phyloP scores from a whole-genome alignment of 2,113 vertebrate species.

The Gymnocephalus cernua region DNA sequence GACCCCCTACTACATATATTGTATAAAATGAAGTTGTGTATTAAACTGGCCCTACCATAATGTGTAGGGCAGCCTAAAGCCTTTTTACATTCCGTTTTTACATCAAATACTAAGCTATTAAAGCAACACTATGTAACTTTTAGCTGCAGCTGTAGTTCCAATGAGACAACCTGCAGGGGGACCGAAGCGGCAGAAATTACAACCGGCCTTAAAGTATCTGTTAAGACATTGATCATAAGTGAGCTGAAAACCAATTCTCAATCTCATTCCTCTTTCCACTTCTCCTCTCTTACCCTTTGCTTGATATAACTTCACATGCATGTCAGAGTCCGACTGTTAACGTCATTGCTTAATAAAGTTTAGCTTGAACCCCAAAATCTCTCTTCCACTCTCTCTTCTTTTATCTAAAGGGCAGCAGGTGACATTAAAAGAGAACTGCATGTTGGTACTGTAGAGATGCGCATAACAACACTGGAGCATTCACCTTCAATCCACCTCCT shows the following conservation, averaged over 20 bases:
- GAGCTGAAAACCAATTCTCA: neutral
- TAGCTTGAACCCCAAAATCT: neutral
- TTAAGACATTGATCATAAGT: neutral
- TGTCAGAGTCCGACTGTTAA: neutral
- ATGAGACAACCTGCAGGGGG: no score
- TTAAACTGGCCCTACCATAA: no score
- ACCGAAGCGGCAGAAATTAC: no score
- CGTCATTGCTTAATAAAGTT: neutral
- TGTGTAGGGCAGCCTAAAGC: no score
- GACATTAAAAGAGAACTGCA: neutral
- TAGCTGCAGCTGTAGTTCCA: no score
- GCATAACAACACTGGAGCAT: conserved; percentile 4
- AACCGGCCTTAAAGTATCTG: neutral
- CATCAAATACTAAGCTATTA: no score
- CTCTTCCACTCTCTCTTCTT: neutral
- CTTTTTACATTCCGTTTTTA: no score
- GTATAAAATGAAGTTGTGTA: no score
- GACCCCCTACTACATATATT: no score
- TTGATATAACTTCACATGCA: neutral
- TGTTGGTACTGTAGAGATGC: neutral
- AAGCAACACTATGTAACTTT: no score
- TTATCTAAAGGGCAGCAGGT: neutral
- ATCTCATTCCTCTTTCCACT: neutral
- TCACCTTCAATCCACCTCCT: conserved; percentile 40
- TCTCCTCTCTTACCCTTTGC: neutral